These are phyloP conservation scores for Smutsia gigantea DNA, from an alignment of 2,797 vertebrate species.

Conservation along the genomic window DNA sequence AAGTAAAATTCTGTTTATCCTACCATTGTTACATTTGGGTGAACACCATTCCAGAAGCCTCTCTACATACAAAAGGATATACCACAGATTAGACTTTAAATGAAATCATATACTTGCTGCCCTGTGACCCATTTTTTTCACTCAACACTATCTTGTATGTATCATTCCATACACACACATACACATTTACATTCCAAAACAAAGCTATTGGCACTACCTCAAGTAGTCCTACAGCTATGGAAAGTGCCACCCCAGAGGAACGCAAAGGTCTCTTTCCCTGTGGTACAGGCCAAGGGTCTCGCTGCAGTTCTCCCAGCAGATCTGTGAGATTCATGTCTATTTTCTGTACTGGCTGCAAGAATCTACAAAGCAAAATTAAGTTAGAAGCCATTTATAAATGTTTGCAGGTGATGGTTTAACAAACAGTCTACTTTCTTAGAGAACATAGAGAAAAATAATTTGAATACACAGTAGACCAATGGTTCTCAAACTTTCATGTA, in stretches of 20 bases:
- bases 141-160: neutral
- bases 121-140: neutral
- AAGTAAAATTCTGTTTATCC: neutral
- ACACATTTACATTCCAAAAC: neutral
- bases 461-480: neutral
- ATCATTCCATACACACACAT: neutral
- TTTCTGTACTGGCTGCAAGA: conserved; percentile 97
- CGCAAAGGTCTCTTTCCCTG: conserved; percentile 96
- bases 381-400: conserved; percentile 1
- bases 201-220: conserved; percentile 89
- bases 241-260: conserved; percentile 96
- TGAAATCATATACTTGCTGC: neutral
- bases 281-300: conserved; percentile 97
- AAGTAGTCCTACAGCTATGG: conserved; percentile 96
- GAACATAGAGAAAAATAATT: conserved; percentile 36
- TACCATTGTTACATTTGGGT: neutral
- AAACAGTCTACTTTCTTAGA: conserved; percentile 5
- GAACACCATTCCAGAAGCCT: neutral
- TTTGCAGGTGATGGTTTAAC: neutral
- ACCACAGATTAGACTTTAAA: neutral
- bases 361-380: conserved; percentile 87
- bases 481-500: neutral
- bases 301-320: conserved; percentile 96
- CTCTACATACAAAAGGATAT: neutral
- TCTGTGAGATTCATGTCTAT: conserved; percentile 99